phyloP scores from a whole-genome alignment of 2,113 vertebrate species.

The Regulus satrapa region DNA sequence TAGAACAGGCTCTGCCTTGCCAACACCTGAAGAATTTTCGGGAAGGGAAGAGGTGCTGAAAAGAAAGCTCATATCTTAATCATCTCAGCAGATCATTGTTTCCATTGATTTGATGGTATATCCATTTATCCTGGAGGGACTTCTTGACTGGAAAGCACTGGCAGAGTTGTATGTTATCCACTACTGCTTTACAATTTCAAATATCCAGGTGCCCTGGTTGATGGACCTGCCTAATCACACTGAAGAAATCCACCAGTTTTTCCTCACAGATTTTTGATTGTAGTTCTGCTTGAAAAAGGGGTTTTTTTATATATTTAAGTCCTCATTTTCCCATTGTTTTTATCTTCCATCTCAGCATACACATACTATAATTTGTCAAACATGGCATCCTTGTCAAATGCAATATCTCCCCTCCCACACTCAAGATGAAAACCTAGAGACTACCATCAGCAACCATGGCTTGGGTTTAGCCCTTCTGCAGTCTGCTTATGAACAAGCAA shows the following conservation, averaged over 20 bases:
- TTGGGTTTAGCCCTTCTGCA: background rate
- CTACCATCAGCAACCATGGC: background rate
- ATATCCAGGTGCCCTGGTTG: background rate
- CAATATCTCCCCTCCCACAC: background rate
- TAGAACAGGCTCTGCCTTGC: background rate
- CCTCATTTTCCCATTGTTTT: background rate
- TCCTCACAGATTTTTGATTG: background rate
- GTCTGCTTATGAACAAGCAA: background rate
- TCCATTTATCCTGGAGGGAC: background rate
- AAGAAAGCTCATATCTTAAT: background rate
- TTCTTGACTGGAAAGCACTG: background rate
- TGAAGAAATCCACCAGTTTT: background rate
- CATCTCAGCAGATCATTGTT: background rate
- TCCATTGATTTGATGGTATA: background rate
- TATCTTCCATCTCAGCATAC: background rate
- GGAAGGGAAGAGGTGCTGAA: background rate
- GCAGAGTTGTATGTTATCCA: background rate
- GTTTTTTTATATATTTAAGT: background rate
- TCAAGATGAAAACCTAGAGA: background rate
- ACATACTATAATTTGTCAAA: background rate
- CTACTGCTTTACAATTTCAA: background rate
- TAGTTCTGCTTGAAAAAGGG: background rate
- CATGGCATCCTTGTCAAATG: background rate
- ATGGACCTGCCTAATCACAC: background rate
- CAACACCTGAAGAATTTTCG: background rate